Evolutionary conservation across 2,888 invertebrate species (phyloP), one percentile per base, ranked within the genome.

Genomic region (Hipparchia sbordonii): DNA sequence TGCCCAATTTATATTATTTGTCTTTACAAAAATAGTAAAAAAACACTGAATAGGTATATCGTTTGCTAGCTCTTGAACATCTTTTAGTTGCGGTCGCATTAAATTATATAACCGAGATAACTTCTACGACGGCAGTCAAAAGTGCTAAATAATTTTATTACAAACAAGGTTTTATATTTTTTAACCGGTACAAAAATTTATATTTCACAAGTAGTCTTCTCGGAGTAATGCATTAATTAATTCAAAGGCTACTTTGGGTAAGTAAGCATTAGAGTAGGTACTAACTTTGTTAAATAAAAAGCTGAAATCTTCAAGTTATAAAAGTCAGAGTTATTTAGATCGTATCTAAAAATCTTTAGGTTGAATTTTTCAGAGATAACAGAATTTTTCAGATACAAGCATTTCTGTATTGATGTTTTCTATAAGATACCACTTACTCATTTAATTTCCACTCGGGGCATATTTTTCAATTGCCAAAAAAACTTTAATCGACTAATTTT

Each of bases 71-170:
- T 56, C 13, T 7, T 56, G n/a, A 7, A 70, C 70, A 69, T 73
- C 56, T 78, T 76, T 78, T 70, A 74, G 70, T 72, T 74, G 74
- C 72, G 71, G 72, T 74, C 68, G 71, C 71, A 76, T 76, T 72
- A 77, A 77, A 76, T 75, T 75, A 74, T 74, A 76, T 76, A 70
- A 72, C 72, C 65, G 63, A 68, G 74, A 75, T 75, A 73, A 75
- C 74, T 74, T 77, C 73, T 72, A 75, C 71, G 75, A 74, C 69
- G 61, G 74, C 67, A 62, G 71, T 68, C 71, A 73, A 74, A 74
- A 74, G 72, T 71, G 73, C 73, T 67, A 74, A 74, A 77, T 68
- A 46, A 70, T 74, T 70, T 72, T 68, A 72, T 71, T 75, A 57
- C 60, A 68, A 73, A 71, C 57, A 73, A 69, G 71, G 66, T 73